phyloP scores from a whole-genome alignment of 2,888 invertebrate genomes.

The Atethmia centrago region DNA sequence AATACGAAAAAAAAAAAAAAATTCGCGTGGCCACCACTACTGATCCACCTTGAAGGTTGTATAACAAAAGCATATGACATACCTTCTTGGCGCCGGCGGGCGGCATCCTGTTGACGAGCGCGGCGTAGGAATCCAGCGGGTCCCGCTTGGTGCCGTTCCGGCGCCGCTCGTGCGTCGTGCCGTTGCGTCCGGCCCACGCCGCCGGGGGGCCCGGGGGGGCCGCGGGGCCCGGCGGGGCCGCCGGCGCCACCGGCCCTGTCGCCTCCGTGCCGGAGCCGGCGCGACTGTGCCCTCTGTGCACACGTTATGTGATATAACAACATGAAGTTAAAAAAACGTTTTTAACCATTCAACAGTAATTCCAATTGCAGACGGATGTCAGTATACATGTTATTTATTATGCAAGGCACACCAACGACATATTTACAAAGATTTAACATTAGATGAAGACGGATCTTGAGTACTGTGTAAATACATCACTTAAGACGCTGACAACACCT shows the following conservation, averaged over 20 bases:
- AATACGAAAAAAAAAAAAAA: too few species aligned
- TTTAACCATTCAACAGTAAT: too few species aligned
- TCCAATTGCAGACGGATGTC: too few species aligned
- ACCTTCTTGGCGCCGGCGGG: slow-evolving; percentile 86
- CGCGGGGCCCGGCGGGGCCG: slow-evolving; percentile 24
- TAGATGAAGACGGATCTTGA: too few species aligned
- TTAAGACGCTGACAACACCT: too few species aligned
- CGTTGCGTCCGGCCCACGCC: slow-evolving; percentile 77
- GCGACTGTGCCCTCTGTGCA: slow-evolving; percentile 82
- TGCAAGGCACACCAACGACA: too few species aligned
- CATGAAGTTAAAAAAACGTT: background rate
- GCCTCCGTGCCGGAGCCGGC: slow-evolving; percentile 81
- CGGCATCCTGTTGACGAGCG: slow-evolving; percentile 85
- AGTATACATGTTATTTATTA: too few species aligned
- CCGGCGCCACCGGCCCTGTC: slow-evolving; percentile 56
- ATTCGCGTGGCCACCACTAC: too few species aligned
- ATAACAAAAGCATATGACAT: too few species aligned
- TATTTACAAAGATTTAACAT: too few species aligned
- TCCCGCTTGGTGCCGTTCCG: slow-evolving; percentile 81
- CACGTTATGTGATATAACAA: background rate
- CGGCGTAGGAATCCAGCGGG: slow-evolving; percentile 82
- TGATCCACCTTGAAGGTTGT: too few species aligned
- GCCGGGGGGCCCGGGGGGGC: slow-evolving; percentile 27
- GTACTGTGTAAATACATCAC: too few species aligned
- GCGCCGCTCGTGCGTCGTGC: slow-evolving; percentile 72